Conservation (phyloP, 2,797 vertebrate genomes). For the Geotrypetes seraphini region DNA sequence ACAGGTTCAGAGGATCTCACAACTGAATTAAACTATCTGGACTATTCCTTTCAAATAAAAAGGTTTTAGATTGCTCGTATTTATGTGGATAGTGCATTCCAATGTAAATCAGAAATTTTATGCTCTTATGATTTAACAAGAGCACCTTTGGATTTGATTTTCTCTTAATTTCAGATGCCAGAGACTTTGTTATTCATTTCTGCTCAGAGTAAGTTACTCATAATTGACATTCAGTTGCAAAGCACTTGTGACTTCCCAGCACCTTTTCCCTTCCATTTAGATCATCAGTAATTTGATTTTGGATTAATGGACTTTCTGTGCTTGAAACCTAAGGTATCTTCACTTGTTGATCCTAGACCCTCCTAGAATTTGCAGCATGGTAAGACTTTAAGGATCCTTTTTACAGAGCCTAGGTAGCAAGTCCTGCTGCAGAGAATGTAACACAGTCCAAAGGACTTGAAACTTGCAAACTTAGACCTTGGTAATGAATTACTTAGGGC, state of each 20-base stretch:
- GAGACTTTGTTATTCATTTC: neutral
- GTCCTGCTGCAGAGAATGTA: too few relatives aligned
- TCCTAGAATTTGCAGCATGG: neutral
- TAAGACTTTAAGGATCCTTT: neutral
- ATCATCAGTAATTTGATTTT: conserved; percentile 20
- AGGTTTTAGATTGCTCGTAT: too few relatives aligned
- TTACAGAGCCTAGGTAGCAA: too few relatives aligned
- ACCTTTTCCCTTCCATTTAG: conserved; percentile 3
- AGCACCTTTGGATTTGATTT: conserved; percentile 4
- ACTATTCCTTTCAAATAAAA: too few relatives aligned
- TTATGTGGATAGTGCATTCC: too few relatives aligned
- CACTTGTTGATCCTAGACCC: conserved; percentile 1
- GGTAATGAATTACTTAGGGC: too few relatives aligned
- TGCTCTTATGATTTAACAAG: conserved; percentile 14
- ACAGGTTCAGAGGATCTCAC: too few relatives aligned
- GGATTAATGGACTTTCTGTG: conserved; percentile 2
- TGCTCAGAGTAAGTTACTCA: neutral
- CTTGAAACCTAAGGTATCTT: neutral
- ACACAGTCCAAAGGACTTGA: too few relatives aligned
- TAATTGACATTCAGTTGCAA: conserved; percentile 4
- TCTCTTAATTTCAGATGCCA: neutral
- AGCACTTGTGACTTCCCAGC: conserved; percentile 8
- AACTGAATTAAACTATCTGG: too few relatives aligned
- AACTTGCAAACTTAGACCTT: too few relatives aligned
- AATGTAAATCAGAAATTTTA: neutral